Evolutionary conservation across 2,113 vertebrate genomes (phyloP).

Genomic region (Pedetes capensis): DNA sequence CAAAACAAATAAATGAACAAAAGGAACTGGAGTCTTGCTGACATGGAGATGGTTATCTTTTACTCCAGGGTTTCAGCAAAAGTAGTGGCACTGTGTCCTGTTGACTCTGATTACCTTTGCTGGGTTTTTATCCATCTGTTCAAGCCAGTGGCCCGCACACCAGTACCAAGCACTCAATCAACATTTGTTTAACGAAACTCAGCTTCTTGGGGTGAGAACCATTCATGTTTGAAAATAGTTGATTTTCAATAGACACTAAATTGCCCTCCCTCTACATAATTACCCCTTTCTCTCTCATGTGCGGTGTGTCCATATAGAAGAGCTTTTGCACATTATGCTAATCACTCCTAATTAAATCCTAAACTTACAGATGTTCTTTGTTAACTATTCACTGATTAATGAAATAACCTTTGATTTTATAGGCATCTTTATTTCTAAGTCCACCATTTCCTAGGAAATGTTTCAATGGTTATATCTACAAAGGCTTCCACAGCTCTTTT

Average conservation of each 20-base stretch:
- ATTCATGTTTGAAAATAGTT: background rate
- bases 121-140: background rate
- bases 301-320: background rate
- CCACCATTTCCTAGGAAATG: background rate
- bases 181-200: background rate
- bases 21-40: background rate
- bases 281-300: background rate
- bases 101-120: background rate
- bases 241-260: background rate
- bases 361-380: constrained; percentile 29
- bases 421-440: background rate
- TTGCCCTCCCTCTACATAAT: background rate
- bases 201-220: background rate
- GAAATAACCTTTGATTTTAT: constrained; percentile 29
- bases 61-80: background rate
- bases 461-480: background rate
- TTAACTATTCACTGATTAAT: background rate
- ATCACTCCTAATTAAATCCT: background rate
- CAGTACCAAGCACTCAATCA: background rate
- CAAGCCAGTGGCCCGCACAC: background rate
- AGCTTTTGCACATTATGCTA: background rate
- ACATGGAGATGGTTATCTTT: background rate
- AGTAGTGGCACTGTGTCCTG: background rate
- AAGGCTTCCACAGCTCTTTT: background rate
- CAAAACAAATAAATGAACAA: background rate